These are phyloP conservation scores for Sinotaia quadrata DNA, from an alignment of 2,888 invertebrate species.

Conservation along the genomic window DNA sequence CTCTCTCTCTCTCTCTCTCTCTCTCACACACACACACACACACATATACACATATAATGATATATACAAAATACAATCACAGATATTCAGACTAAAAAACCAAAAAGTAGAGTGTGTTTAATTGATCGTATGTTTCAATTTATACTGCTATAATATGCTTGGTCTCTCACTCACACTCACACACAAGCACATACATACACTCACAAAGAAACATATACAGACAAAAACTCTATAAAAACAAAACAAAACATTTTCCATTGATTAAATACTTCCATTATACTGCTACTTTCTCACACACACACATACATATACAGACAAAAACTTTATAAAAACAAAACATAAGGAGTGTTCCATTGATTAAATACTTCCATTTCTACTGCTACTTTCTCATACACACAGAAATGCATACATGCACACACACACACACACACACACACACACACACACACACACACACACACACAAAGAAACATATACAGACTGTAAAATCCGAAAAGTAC, in stretches of 20 bases:
- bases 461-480: not conserved
- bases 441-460: constrained; percentile 4
- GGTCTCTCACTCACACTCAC: no score
- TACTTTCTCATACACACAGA: not conserved
- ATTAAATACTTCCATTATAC: no score
- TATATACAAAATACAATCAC: no score
- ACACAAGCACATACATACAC: no score
- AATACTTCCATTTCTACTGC: not conserved
- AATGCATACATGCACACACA: not conserved
- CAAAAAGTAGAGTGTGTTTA: no score
- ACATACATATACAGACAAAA: not conserved
- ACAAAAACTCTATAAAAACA: not conserved
- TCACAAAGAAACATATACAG: constrained; percentile 3
- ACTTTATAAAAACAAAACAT: not conserved
- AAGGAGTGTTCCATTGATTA: not conserved
- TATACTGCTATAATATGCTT: no score
- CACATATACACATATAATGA: no score
- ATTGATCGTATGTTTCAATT: no score
- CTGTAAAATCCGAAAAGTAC: not conserved
- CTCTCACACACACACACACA: no score
- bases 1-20: no score
- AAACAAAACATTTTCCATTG: no score
- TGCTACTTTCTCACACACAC: constrained; percentile 1
- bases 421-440: not conserved
- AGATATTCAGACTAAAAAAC: no score